These are phyloP conservation scores for Phortica okadai DNA, from an alignment of 2,888 invertebrate genomes.

Conservation along the genomic window DNA sequence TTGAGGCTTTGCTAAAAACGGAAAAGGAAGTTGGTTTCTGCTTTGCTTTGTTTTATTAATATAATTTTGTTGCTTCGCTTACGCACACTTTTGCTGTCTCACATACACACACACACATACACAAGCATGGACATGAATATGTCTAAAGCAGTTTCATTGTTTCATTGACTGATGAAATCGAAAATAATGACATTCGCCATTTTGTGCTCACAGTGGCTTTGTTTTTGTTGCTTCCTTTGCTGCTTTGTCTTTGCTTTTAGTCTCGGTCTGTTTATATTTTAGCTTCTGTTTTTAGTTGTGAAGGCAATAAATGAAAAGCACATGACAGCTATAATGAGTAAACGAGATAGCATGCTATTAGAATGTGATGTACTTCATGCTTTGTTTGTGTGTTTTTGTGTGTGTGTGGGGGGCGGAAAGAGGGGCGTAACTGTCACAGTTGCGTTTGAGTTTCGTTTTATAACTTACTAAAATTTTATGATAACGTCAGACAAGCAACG, in stretches of 20 bases:
- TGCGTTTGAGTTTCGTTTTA: constrained; percentile 2
- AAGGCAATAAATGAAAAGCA: neutral
- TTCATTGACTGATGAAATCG: constrained; percentile 29
- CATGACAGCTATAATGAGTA: no score
- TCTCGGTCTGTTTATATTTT: neutral
- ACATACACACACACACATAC: neutral
- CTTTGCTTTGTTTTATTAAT: constrained; percentile 22
- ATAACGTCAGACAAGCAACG: constrained; percentile 2
- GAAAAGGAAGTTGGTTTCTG: constrained; percentile 12
- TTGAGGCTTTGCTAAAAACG: neutral
- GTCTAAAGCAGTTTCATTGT: constrained; percentile 11
- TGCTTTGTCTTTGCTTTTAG: neutral
- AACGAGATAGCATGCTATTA: neutral
- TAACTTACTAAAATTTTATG: constrained; percentile 29
- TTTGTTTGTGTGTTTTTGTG: neutral
- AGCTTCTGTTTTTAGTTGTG: neutral
- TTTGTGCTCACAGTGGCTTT: neutral
- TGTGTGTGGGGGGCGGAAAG: no score
- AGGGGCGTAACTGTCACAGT: constrained; percentile 11
- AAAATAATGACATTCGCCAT: constrained; percentile 21
- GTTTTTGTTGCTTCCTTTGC: neutral
- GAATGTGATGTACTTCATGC: neutral
- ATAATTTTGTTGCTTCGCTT: constrained; percentile 2
- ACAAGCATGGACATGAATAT: neutral
- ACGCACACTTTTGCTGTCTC: neutral